Evolutionary conservation across 2,797 vertebrate species (phyloP).

Genomic region (Melanotaenia nigrans): DNA sequence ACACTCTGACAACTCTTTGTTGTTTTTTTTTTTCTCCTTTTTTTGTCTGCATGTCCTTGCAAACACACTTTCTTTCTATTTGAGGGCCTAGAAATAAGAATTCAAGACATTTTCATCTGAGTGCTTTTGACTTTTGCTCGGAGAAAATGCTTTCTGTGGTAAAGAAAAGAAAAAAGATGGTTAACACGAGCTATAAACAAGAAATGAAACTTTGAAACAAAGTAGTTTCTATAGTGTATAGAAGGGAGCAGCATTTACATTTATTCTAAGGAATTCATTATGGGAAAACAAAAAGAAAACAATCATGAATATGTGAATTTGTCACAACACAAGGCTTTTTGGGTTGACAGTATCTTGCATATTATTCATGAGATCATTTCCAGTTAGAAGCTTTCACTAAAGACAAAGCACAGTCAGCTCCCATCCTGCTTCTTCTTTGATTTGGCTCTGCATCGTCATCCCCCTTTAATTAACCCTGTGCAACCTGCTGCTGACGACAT

Average conservation of each 20-base stretch:
- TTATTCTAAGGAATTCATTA: not conserved
- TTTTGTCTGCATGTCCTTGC: constrained; percentile 4
- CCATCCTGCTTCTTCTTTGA: constrained; percentile 31
- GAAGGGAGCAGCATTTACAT: not conserved
- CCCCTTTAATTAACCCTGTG: constrained; percentile 68
- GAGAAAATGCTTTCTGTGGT: not conserved
- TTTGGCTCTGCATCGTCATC: constrained; percentile 62
- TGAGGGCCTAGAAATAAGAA: not conserved
- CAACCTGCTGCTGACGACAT: constrained; percentile 47
- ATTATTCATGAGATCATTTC: constrained; percentile 70
- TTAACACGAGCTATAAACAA: not conserved
- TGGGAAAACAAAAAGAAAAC: not conserved
- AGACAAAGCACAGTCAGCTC: constrained; percentile 20
- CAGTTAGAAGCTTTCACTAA: constrained; percentile 45
- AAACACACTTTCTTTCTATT: not conserved
- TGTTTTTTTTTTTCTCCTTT: not conserved
- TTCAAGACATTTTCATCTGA: not conserved
- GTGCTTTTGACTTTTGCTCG: not conserved
- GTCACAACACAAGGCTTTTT: constrained; percentile 13
- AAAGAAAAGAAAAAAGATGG: not conserved
- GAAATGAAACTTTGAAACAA: not conserved
- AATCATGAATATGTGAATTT: constrained; percentile 27
- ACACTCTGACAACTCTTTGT: constrained; percentile 10
- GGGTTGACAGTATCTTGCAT: constrained; percentile 44
- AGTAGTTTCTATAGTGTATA: not conserved